phyloP scores from a whole-genome alignment of 2,888 invertebrate genomes.

The Agrotis puta region DNA sequence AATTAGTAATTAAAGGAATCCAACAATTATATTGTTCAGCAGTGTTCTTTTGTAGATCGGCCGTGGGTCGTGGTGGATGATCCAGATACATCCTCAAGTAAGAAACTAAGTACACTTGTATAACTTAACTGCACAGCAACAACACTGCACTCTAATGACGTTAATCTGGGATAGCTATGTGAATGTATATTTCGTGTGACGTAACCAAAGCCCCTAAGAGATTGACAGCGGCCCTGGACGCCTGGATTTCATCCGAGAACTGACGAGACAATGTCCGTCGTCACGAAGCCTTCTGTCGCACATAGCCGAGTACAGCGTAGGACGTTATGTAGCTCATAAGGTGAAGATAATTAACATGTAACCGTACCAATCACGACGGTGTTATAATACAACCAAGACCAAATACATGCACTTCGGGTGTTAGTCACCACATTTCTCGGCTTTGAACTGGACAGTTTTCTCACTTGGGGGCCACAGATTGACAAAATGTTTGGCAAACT shows the following conservation, averaged over 20 bases:
- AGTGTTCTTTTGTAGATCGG: too few species aligned
- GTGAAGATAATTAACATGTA: constrained; percentile 17
- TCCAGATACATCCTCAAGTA: background rate
- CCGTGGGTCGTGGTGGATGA: too few species aligned
- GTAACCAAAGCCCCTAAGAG: constrained; percentile 39
- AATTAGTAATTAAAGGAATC: too few species aligned
- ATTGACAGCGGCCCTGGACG: constrained; percentile 29
- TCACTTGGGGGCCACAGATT: background rate
- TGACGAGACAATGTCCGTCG: constrained; percentile 14
- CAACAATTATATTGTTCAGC: too few species aligned
- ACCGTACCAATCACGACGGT: background rate
- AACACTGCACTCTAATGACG: background rate
- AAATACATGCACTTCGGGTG: background rate
- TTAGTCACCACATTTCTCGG: background rate
- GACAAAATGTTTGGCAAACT: background rate
- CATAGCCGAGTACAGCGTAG: background rate
- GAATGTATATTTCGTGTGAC: constrained; percentile 26
- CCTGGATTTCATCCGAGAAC: constrained; percentile 28
- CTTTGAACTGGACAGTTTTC: background rate
- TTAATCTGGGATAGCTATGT: constrained; percentile 14
- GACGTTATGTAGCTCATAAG: background rate
- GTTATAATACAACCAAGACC: background rate
- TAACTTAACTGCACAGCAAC: background rate
- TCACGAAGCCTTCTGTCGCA: constrained; percentile 9
- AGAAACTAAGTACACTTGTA: background rate